Conservation (phyloP, 2,888 invertebrate genomes). For the Plagiodera versicolora region DNA sequence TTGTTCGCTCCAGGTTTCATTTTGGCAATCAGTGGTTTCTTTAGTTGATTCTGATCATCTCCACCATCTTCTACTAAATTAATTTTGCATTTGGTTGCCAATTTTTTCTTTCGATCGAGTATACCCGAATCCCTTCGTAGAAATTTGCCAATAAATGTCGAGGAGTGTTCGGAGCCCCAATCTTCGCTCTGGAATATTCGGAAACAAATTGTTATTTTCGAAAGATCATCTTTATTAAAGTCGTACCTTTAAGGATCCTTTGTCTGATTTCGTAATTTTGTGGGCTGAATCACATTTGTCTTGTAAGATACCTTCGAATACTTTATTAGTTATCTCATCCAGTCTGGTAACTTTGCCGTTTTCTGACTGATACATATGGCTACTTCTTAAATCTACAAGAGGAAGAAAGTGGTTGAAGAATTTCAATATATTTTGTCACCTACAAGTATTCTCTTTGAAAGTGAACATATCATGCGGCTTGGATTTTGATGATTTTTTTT, state of each 20-base stretch:
- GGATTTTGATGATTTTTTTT: no score
- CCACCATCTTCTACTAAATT: constrained; percentile 36
- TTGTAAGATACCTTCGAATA: constrained; percentile 74
- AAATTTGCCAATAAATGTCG: constrained; percentile 68
- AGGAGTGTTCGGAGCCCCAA: constrained; percentile 73
- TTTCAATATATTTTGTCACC: no score
- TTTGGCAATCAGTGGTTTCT: constrained; percentile 69
- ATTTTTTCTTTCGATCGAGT: constrained; percentile 50
- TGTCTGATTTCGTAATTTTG: constrained; percentile 54
- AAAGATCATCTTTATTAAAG: not conserved
- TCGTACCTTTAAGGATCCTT: constrained; percentile 61
- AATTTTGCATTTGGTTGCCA: constrained; percentile 40
- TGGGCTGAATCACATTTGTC: constrained; percentile 60
- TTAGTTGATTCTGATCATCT: constrained; percentile 38
- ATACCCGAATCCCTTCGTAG: constrained; percentile 63
- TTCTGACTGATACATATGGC: constrained; percentile 23
- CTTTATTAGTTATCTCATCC: constrained; percentile 76
- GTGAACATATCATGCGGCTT: no score
- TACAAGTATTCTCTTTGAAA: no score
- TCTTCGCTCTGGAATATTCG: constrained; percentile 63
- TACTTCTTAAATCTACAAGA: constrained; percentile 24
- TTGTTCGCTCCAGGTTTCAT: constrained; percentile 68
- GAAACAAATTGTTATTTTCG: constrained; percentile 2
- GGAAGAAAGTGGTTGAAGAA: no score
- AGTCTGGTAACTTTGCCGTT: constrained; percentile 50